Evolutionary conservation across 2,797 vertebrate species (phyloP).

Genomic region (Stomatorhinus walkeri): DNA sequence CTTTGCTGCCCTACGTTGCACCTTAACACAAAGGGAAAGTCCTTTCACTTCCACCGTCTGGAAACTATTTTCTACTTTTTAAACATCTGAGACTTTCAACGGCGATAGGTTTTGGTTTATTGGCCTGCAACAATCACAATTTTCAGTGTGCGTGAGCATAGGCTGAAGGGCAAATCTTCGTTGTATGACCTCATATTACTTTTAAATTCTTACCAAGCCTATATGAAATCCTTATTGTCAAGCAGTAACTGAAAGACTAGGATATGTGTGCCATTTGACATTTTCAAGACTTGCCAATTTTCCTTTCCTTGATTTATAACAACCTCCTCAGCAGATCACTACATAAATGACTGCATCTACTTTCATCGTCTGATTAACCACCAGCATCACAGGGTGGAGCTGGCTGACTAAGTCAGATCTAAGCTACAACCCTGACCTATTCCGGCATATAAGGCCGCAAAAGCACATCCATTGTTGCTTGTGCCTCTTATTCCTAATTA

Average conservation of each 20-base stretch:
- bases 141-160: neutral
- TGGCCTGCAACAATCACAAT: neutral
- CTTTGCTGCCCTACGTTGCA: neutral
- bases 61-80: neutral
- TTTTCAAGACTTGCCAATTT: neutral
- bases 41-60: neutral
- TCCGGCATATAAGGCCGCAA: slow-evolving; percentile 25
- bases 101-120: neutral
- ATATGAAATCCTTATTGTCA: neutral
- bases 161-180: neutral
- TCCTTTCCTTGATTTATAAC: neutral
- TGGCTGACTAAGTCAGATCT: neutral
- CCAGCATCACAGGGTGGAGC: neutral
- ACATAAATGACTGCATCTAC: neutral
- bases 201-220: neutral
- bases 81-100: neutral
- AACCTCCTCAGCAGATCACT: neutral
- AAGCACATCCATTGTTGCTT: slow-evolving; percentile 25
- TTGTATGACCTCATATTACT: neutral
- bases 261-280: neutral
- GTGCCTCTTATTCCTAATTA: neutral
- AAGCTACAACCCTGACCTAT: slow-evolving; percentile 22
- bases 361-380: neutral
- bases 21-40: neutral
- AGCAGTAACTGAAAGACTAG: neutral